A percentile compares a stretch with the other conserved stretches of the same genome.
Conservation (phyloP, 2,113 vertebrate species). For the Astur gentilis region DNA sequence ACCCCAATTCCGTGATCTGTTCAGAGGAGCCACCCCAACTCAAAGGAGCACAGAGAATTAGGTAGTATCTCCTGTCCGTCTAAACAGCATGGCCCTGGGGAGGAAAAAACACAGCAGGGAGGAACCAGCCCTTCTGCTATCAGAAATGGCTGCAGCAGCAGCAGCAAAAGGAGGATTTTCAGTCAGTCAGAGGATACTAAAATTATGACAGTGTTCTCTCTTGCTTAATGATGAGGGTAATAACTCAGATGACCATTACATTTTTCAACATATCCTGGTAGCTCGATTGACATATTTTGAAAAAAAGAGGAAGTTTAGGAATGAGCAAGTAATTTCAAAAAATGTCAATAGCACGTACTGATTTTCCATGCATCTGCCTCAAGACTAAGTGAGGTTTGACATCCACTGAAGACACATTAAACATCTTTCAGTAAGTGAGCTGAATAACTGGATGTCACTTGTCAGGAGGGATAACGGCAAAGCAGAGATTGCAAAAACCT, state of each 20-base stretch:
- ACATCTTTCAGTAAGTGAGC: background rate
- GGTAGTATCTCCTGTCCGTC: background rate
- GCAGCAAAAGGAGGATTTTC: background rate
- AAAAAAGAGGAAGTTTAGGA: background rate
- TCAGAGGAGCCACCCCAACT: background rate
- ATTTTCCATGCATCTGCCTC: background rate
- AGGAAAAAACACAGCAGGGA: background rate
- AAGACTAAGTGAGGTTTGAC: background rate
- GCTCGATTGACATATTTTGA: background rate
- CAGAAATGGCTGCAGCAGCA: background rate
- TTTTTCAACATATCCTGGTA: background rate
- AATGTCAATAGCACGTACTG: background rate
- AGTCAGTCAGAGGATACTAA: background rate
- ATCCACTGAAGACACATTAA: background rate
- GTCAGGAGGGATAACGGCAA: background rate
- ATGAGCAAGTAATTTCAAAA: background rate
- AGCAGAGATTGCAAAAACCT: background rate
- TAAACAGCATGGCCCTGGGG: background rate
- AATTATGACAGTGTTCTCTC: background rate
- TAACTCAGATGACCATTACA: background rate
- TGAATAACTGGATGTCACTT: background rate
- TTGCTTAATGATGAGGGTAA: background rate
- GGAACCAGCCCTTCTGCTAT: background rate
- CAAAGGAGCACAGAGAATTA: background rate
- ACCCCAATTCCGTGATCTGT: background rate